Percentiles rank a stretch among this genome's conserved stretches.
These are phyloP conservation scores for Melanotaenia boesemani DNA, from an alignment of 2,797 vertebrate genomes.

Conservation along the genomic window DNA sequence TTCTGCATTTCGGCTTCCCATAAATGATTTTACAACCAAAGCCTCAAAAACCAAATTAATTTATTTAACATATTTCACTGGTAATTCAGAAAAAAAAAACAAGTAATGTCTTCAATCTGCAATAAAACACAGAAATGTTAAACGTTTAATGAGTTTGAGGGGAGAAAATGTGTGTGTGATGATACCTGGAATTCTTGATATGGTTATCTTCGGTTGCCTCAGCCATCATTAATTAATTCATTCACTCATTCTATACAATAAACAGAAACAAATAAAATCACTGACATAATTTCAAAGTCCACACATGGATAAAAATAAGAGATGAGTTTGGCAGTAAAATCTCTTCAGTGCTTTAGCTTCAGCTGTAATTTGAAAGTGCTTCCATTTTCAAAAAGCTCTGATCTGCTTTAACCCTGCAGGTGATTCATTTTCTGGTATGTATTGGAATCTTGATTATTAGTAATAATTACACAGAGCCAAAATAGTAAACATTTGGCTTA, in stretches of 20 bases:
- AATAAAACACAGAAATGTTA: slow-evolving; percentile 10
- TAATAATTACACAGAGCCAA: not conserved
- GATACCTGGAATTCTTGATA: not conserved
- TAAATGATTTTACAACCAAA: slow-evolving; percentile 31
- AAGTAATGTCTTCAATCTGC: slow-evolving; percentile 22
- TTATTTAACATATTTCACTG: slow-evolving; percentile 36
- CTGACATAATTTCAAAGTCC: not conserved
- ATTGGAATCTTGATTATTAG: too few relatives aligned
- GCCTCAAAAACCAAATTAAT: slow-evolving; percentile 41
- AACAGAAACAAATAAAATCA: not conserved
- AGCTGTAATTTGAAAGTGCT: not conserved
- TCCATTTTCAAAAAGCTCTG: not conserved
- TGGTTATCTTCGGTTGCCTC: not conserved
- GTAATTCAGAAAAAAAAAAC: slow-evolving; percentile 6
- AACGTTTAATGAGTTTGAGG: slow-evolving; percentile 12
- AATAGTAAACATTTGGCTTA: not conserved
- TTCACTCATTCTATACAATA: not conserved
- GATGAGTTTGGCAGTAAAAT: not conserved
- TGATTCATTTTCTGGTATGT: too few relatives aligned
- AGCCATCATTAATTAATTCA: not conserved
- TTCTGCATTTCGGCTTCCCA: slow-evolving; percentile 30
- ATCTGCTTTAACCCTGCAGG: too few relatives aligned
- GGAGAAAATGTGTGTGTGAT: slow-evolving; percentile 12
- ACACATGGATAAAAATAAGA: too few relatives aligned
- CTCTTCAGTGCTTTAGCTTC: not conserved